Base-by-base conservation (phyloP, 2,888 invertebrate genomes). In the Heliconius sara region DNA sequence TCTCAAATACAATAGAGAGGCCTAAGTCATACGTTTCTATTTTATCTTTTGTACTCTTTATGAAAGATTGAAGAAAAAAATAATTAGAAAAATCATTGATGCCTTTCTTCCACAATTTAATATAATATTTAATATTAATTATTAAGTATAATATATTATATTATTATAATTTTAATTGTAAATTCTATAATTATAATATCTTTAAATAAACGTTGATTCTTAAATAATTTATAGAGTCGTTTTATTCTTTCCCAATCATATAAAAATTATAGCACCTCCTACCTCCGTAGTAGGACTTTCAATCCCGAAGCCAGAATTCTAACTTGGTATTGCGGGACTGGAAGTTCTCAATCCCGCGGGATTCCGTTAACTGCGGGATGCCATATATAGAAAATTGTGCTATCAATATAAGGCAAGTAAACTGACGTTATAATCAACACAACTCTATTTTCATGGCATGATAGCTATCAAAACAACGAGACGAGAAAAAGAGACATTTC, bases 141-240 rank as follows among this genome's bases (percentile, higher is more conserved):
- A 80, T 79, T 83, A 80, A 76, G 74, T 22, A 66, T 79, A 73
- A 77, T 75, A 43, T 43, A 43, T 34, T 34, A 34, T 67, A 67
- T 27, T 77, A 65, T 63, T 81, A 83, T 85, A 81, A 79, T 80
- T 82, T 82, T 80, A 84, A 85, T 84, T 85, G 84, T 87, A 86
- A 86, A 85, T 84, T 86, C 83, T 86, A 84, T 84, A 81, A 85
- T 85, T 86, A 84, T 84, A 81, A 85, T 85, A 84, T 83, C 82
- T 85, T 83, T 84, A 83, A 86, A 85, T 86, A 85, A 87, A 88
- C 85, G 87, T 88, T 88, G 84, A 87, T 85, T 85, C 87, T 85
- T 85, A 84, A 85, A 83, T 83, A 67, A 71, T 19, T 80, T 78
- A 82, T 30, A 0, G 1, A 6, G 47, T 34, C 72, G 70, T 77